A percentile compares a stretch with the other conserved stretches of the same genome.
Conservation (phyloP, 2,797 vertebrate genomes). For the Argentina silus region DNA sequence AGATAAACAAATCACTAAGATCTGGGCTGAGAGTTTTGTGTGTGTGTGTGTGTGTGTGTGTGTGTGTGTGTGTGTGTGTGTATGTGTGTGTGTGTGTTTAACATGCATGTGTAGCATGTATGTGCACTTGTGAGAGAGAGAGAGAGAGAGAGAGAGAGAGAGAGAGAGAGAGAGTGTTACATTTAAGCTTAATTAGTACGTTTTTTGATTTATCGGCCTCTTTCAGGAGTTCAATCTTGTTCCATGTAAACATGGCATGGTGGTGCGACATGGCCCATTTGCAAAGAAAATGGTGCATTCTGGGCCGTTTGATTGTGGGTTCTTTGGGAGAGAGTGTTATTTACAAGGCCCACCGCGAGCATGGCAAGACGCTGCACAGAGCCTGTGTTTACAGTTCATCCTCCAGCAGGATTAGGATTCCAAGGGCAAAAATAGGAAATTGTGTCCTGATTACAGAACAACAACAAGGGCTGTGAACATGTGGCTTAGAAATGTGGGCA, state of each 20-base stretch:
- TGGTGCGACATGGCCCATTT: conserved; percentile 56
- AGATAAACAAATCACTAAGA: conserved; percentile 30
- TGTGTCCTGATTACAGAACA: conserved; percentile 57
- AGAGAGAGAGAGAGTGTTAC: conserved; percentile 12
- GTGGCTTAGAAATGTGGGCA: conserved; percentile 35
- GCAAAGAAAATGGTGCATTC: conserved; percentile 56
- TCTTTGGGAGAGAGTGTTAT: conserved; percentile 39
- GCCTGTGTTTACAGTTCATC: conserved; percentile 52
- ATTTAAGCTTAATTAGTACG: conserved; percentile 25
- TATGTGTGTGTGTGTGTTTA: conserved; percentile 16
- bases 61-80: conserved; percentile 9
- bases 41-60: conserved; percentile 16
- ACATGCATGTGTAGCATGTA: not conserved
- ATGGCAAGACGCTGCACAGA: not conserved
- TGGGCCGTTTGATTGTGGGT: conserved; percentile 50
- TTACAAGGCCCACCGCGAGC: conserved; percentile 32
- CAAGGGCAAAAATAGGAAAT: conserved; percentile 41
- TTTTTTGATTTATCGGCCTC: conserved; percentile 49
- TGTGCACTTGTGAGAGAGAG: not conserved
- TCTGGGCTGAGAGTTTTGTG: conserved; percentile 1
- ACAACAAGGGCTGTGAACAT: conserved; percentile 41
- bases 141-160: conserved; percentile 8
- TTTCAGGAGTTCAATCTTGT: conserved; percentile 45
- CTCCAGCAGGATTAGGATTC: conserved; percentile 41
- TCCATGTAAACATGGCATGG: conserved; percentile 59